Evolutionary conservation across 2,797 vertebrate species (phyloP).

Genomic region (Phalloptychus januarius): DNA sequence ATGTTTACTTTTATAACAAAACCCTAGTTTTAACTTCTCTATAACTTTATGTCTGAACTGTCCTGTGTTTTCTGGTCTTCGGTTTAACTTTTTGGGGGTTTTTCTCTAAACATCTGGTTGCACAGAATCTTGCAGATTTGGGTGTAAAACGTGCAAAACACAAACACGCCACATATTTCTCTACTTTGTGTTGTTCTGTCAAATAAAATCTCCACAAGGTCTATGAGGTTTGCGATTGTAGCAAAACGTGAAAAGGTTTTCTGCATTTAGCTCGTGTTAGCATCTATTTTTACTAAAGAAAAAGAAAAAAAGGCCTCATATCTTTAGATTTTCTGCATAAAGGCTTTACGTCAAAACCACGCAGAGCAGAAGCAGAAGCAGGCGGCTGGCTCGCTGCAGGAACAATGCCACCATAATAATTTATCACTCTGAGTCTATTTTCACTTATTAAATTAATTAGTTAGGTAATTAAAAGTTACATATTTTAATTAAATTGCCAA

Average conservation of each 20-base stretch:
- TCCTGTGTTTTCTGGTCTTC: not conserved
- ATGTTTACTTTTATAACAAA: not conserved
- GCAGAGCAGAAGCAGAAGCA: slow-evolving; percentile 37
- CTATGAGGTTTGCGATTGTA: not conserved
- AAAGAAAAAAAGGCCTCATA: not conserved
- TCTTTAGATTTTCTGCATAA: slow-evolving; percentile 21
- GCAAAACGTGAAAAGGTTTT: not conserved
- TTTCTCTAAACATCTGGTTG: not conserved
- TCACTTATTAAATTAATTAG: slow-evolving; percentile 80
- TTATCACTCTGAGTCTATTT: slow-evolving; percentile 73
- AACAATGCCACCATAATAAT: slow-evolving; percentile 71
- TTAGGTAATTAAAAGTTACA: slow-evolving; percentile 82
- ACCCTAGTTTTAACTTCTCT: not conserved
- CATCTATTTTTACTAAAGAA: slow-evolving; percentile 14
- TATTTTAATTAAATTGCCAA: slow-evolving; percentile 78
- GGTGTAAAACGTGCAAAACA: not conserved
- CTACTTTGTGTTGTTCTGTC: not conserved
- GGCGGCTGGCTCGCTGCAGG: slow-evolving; percentile 55
- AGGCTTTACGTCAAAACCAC: slow-evolving; percentile 65
- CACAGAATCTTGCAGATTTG: not conserved
- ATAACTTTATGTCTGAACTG: not conserved
- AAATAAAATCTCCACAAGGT: not conserved
- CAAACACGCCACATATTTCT: not conserved
- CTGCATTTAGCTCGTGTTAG: not conserved
- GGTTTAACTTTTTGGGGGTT: not conserved